Evolutionary conservation across 2,888 invertebrate genomes (phyloP).

Genomic region (Caenorhabditis plicata): DNA sequence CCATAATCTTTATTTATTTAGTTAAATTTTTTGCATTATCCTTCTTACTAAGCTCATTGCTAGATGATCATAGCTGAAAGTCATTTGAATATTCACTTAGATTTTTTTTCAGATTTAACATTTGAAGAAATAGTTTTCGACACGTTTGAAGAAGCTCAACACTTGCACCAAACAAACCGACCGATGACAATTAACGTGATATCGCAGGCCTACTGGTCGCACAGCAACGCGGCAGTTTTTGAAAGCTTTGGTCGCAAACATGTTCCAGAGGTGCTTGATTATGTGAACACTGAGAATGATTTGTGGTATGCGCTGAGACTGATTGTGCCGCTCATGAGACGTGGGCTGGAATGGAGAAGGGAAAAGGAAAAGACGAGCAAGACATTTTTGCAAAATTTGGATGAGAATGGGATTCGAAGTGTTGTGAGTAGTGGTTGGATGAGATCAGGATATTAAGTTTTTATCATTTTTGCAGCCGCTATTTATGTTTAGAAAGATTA

Average conservation of each 20-base stretch:
- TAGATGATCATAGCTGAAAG: no score
- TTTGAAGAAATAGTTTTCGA: slow-evolving; percentile 44
- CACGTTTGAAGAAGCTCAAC: slow-evolving; percentile 32
- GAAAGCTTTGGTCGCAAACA: slow-evolving; percentile 7
- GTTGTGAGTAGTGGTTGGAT: no score
- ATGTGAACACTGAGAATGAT: slow-evolving; percentile 33
- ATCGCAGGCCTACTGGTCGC: slow-evolving; percentile 39
- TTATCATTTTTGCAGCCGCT: slow-evolving; percentile 8
- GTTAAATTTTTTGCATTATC: no score
- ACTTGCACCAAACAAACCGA: slow-evolving; percentile 26
- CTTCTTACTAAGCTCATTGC: no score
- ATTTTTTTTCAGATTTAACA: slow-evolving; percentile 19
- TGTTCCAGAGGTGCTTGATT: slow-evolving; percentile 11
- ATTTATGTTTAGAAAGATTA: slow-evolving; percentile 6
- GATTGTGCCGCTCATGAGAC: slow-evolving; percentile 28
- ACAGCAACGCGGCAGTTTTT: slow-evolving; percentile 23
- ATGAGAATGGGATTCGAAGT: no score
- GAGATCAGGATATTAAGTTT: no score
- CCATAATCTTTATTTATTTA: no score
- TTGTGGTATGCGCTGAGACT: slow-evolving; percentile 34
- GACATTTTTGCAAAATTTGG: slow-evolving; percentile 4
- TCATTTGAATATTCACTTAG: no score
- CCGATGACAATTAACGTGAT: slow-evolving; percentile 29
- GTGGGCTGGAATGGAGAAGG: slow-evolving; percentile 17
- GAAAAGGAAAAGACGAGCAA: slow-evolving; percentile 13